These are phyloP conservation scores for Hyles vespertilio DNA, from an alignment of 1,140 invertebrate species.

Conservation along the genomic window DNA sequence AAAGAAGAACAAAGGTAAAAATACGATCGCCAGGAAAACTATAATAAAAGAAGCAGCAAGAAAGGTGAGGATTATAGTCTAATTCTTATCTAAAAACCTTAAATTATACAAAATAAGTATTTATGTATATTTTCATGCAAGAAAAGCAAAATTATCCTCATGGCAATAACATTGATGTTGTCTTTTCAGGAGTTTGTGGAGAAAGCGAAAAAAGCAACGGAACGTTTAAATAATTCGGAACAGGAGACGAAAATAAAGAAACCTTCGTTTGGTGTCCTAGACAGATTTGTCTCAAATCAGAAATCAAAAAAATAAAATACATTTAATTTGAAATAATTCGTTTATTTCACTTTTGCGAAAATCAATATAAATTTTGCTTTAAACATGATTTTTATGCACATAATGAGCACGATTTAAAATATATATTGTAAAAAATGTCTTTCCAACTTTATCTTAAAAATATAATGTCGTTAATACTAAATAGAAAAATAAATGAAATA, in stretches of 20 bases:
- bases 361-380: slow-evolving; percentile 28
- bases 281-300: slow-evolving; percentile 78
- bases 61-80: slow-evolving; percentile 65
- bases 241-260: slow-evolving; percentile 41
- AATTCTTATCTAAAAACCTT: slow-evolving; percentile 4
- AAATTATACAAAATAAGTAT: too few species aligned
- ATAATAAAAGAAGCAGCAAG: slow-evolving; percentile 83
- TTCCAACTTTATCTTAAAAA: slow-evolving; percentile 25
- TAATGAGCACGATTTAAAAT: slow-evolving; percentile 7
- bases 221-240: slow-evolving; percentile 34
- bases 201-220: slow-evolving; percentile 57
- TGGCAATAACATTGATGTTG: neutral
- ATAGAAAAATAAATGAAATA: too few species aligned
- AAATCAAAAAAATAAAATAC: slow-evolving; percentile 58
- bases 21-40: slow-evolving; percentile 86
- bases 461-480: slow-evolving; percentile 7
- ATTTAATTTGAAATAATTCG: slow-evolving; percentile 23
- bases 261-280: slow-evolving; percentile 78
- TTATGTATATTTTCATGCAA: too few species aligned
- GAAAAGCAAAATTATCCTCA: too few species aligned
- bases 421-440: slow-evolving; percentile 36
- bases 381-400: slow-evolving; percentile 37
- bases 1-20: slow-evolving; percentile 87
- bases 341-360: slow-evolving; percentile 31
- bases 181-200: slow-evolving; percentile 78